phyloP scores from a whole-genome alignment of 2,797 vertebrate genomes.

The Coregonus suidteri region DNA sequence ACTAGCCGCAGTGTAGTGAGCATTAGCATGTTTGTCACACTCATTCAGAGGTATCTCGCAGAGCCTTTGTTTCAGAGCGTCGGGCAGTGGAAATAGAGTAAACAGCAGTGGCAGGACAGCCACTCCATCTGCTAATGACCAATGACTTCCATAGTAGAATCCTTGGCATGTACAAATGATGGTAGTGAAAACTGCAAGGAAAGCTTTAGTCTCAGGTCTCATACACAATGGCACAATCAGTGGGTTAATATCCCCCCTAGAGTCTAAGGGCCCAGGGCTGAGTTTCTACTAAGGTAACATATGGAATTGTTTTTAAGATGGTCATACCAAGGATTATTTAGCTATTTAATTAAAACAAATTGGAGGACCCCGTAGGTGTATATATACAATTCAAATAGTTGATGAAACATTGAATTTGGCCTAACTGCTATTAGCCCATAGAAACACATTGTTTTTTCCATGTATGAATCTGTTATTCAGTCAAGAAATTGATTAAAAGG shows the following conservation, averaged over 20 bases:
- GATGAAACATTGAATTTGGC: too few relatives aligned
- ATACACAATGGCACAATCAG: neutral
- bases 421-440: too few relatives aligned
- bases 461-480: too few relatives aligned
- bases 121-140: constrained; percentile 23
- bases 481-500: too few relatives aligned
- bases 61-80: constrained; percentile 40
- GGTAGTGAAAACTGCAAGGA: neutral
- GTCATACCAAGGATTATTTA: too few relatives aligned
- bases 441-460: too few relatives aligned
- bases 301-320: too few relatives aligned
- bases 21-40: constrained; percentile 31
- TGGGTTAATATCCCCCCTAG: neutral
- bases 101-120: constrained; percentile 36
- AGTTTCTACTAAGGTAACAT: too few relatives aligned
- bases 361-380: too few relatives aligned
- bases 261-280: too few relatives aligned
- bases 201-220: neutral
- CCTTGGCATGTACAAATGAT: neutral
- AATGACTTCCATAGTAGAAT: neutral
- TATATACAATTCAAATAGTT: too few relatives aligned
- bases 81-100: constrained; percentile 36
- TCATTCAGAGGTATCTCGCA: constrained; percentile 38
- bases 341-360: too few relatives aligned
- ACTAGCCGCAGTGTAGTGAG: constrained; percentile 34